A percentile compares a stretch with the other conserved stretches of the same genome.
Evolutionary conservation across 92 coral and sea anemone species (phyloP).

Genomic region (Anthopleura xanthogrammica): DNA sequence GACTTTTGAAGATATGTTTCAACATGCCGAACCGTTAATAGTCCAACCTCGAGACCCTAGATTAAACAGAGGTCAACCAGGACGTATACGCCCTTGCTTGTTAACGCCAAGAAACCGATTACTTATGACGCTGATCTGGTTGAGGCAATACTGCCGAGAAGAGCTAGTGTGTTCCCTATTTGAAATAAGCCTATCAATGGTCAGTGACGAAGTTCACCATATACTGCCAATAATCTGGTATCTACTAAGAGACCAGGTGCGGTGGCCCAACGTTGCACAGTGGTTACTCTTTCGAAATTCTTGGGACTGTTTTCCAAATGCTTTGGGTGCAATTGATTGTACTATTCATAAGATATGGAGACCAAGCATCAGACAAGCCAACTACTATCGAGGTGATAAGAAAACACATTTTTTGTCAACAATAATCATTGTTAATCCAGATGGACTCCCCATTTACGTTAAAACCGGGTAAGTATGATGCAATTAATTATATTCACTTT

Average conservation of each 20-base stretch:
- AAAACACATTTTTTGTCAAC: neutral
- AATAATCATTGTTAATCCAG: neutral
- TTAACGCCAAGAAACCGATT: conserved; percentile 1
- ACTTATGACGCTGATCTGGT: neutral
- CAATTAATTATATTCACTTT: no score
- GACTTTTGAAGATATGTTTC: neutral
- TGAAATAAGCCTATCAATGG: neutral
- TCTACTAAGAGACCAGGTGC: no score
- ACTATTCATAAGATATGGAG: no score
- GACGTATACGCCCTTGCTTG: conserved; percentile 7
- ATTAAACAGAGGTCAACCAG: conserved; percentile 1
- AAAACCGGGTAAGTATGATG: neutral
- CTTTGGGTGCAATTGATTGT: no score
- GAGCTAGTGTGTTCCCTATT: conserved; percentile 6
- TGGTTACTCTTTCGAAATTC: no score
- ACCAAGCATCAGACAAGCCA: no score
- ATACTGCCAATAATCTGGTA: no score
- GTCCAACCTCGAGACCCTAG: conserved; percentile 9
- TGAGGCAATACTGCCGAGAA: conserved; percentile 7
- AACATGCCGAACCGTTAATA: neutral
- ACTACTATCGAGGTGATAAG: no score
- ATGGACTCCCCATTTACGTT: no score
- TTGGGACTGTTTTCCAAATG: no score
- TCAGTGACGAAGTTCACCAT: neutral
- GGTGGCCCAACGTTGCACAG: no score